Conservation (phyloP, 2,113 vertebrate species). For the Microtus oregoni region DNA sequence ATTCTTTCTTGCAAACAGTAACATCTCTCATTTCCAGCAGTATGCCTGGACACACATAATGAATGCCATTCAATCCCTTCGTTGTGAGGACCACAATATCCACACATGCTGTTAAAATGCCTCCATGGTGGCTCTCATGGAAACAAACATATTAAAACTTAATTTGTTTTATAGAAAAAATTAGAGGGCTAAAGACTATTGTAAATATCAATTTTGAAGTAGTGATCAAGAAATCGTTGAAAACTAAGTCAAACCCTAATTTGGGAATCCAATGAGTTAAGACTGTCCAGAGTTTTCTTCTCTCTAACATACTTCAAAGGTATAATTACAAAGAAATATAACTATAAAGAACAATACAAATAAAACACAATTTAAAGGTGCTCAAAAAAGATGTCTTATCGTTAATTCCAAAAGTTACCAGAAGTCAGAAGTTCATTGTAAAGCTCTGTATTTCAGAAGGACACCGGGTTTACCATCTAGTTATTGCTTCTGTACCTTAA, state of each 20-base stretch:
- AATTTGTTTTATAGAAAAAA: not conserved
- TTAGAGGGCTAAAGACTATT: not conserved
- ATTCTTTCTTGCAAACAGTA: not conserved
- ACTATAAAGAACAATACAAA: no score
- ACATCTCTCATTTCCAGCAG: not conserved
- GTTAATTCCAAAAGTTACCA: not conserved
- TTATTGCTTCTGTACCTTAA: not conserved
- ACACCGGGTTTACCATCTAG: not conserved
- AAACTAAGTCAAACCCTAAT: constrained; percentile 47
- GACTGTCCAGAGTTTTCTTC: not conserved
- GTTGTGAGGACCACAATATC: not conserved
- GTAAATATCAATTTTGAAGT: not conserved
- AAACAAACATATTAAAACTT: constrained; percentile 25
- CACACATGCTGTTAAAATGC: not conserved
- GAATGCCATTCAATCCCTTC: no score
- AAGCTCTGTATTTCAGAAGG: not conserved
- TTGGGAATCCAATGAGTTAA: not conserved
- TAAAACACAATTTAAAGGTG: not conserved
- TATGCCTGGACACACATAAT: not conserved
- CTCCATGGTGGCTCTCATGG: not conserved
- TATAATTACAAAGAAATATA: not conserved
- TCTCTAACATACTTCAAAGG: not conserved
- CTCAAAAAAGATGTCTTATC: not conserved
- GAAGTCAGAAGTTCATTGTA: constrained; percentile 26
- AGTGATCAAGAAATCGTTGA: constrained; percentile 33